A percentile compares a stretch with the other conserved stretches of the same genome.
Conservation (phyloP, 2,797 vertebrate genomes). For the Lerista edwardsae region DNA sequence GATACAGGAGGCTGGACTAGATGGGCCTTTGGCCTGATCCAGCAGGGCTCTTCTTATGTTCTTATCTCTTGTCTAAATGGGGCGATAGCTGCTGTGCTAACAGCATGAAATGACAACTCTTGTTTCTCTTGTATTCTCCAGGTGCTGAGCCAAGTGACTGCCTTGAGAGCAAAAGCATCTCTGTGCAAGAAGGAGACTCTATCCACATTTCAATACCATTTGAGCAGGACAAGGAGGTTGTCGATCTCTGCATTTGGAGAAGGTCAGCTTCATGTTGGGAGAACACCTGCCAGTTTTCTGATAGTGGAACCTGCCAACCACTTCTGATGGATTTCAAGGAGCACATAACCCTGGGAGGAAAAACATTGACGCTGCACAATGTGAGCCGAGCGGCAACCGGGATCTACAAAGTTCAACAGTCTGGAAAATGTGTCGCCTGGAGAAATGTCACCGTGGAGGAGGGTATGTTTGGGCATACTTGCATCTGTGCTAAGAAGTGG, state of each 20-base stretch:
- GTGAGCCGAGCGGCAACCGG: not conserved
- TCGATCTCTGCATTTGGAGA: not conserved
- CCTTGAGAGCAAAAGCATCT: accelerated
- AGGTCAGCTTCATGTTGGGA: not conserved
- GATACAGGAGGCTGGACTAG: too few species aligned
- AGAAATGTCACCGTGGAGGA: not conserved
- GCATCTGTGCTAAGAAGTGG: too few species aligned
- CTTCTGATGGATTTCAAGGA: not conserved
- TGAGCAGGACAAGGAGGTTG: too few species aligned
- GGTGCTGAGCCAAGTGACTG: not conserved
- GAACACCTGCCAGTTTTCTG: accelerated
- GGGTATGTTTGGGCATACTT: not conserved
- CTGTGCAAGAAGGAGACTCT: not conserved
- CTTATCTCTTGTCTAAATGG: too few species aligned
- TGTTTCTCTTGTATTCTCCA: not conserved
- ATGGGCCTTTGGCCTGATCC: too few species aligned
- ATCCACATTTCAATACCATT: not conserved
- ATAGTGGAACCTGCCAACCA: accelerated
- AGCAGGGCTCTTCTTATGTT: too few species aligned
- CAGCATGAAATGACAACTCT: not conserved
- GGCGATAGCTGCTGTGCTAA: not conserved
- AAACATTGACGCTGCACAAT: not conserved
- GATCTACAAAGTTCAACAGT: not conserved
- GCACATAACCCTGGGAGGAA: accelerated
- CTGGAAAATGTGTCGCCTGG: not conserved